A percentile compares a stretch with the other conserved stretches of the same genome.
These are phyloP conservation scores for Myotis brandtii DNA, from an alignment of 2,113 vertebrate species.

Conservation along the genomic window DNA sequence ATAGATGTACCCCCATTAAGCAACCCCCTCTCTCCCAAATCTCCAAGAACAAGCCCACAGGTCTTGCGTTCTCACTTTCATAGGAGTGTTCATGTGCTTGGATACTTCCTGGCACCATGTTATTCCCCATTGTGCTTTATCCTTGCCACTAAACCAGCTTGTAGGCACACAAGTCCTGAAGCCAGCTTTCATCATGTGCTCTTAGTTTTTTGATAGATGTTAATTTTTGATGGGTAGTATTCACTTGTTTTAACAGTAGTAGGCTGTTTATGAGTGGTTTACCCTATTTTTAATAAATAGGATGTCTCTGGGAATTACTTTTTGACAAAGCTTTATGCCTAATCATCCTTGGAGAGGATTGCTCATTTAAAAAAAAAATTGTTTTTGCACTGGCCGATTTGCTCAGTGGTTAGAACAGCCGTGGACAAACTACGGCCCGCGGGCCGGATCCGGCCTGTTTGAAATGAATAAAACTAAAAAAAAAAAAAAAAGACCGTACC, in stretches of 20 bases:
- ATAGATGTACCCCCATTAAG: not conserved
- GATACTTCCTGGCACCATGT: not conserved
- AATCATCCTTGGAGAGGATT: conserved; percentile 11
- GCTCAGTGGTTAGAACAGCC: no score
- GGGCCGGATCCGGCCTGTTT: no score
- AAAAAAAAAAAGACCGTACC: no score
- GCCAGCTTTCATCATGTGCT: not conserved
- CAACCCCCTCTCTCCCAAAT: not conserved
- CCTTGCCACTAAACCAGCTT: not conserved
- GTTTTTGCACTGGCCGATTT: no score
- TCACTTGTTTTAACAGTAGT: not conserved
- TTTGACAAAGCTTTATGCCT: conserved; percentile 39
- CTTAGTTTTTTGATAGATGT: not conserved
- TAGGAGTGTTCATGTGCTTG: not conserved
- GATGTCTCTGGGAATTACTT: conserved; percentile 31
- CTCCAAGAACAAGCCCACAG: not conserved
- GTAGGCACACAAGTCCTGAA: not conserved
- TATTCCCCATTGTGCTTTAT: not conserved
- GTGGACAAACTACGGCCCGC: no score
- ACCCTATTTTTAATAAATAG: not conserved
- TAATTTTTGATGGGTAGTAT: not conserved
- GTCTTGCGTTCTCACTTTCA: not conserved
- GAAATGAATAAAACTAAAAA: no score
- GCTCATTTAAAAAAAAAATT: not conserved
- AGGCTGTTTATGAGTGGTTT: not conserved